These are phyloP conservation scores for Mesaphorura yosii DNA, from an alignment of 1,140 invertebrate genomes.

Conservation along the genomic window DNA sequence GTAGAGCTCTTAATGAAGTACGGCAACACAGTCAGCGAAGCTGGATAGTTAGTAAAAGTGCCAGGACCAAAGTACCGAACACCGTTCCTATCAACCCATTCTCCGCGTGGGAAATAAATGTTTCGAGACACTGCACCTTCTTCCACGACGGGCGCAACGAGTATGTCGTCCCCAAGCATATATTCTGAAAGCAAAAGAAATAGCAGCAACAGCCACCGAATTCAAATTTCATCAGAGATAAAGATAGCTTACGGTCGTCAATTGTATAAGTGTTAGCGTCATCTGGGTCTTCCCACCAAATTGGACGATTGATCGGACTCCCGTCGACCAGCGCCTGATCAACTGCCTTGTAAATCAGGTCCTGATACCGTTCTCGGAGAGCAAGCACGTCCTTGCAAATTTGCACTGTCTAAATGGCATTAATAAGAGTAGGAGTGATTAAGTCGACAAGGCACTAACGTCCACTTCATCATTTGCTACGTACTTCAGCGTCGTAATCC, in stretches of 20 bases:
- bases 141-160: slow-evolving; percentile 68
- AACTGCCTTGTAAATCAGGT: slow-evolving; percentile 50
- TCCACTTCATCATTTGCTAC: slow-evolving; percentile 5
- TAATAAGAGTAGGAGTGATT: slow-evolving; percentile 1
- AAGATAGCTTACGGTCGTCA: slow-evolving; percentile 32
- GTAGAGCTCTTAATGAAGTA: slow-evolving; percentile 35
- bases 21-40: slow-evolving; percentile 16
- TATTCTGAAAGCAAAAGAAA: slow-evolving; percentile 48
- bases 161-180: slow-evolving; percentile 62
- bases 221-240: not conserved
- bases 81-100: slow-evolving; percentile 49
- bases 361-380: slow-evolving; percentile 55
- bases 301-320: slow-evolving; percentile 65
- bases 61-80: slow-evolving; percentile 32
- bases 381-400: slow-evolving; percentile 45
- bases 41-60: not conserved
- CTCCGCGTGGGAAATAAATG: slow-evolving; percentile 62
- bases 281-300: slow-evolving; percentile 65
- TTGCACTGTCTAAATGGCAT: slow-evolving; percentile 38
- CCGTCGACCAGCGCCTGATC: slow-evolving; percentile 48
- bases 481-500: slow-evolving; percentile 46
- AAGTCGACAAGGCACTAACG: not conserved
- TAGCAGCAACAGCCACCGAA: not conserved
- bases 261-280: slow-evolving; percentile 38
- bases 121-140: slow-evolving; percentile 52